Evolutionary conservation across 2,113 vertebrate genomes (phyloP).

Genomic region (Nyctereutes procyonoides): DNA sequence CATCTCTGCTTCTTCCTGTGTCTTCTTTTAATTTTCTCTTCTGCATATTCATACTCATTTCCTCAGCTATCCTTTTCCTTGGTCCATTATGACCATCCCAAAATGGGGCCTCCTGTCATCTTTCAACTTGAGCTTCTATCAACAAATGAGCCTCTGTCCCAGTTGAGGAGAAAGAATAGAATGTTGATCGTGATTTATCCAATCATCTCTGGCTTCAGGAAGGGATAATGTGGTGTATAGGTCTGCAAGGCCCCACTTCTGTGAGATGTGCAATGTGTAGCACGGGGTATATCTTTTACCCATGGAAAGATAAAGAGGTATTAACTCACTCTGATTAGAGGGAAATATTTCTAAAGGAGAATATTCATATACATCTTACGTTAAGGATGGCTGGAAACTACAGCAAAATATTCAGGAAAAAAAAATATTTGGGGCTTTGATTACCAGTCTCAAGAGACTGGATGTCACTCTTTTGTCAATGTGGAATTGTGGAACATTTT

Average conservation of each 20-base stretch:
- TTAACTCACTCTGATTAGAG: not conserved
- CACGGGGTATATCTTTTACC: not conserved
- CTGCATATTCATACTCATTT: not conserved
- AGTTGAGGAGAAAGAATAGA: not conserved
- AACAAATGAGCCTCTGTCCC: not conserved
- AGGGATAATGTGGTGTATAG: not conserved
- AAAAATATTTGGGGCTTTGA: not conserved
- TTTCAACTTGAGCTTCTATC: not conserved
- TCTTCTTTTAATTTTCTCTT: not conserved
- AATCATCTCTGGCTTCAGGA: not conserved
- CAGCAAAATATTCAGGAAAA: not conserved
- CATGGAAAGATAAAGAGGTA: not conserved
- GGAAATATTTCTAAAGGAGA: not conserved
- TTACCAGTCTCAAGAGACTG: not conserved
- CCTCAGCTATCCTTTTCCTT: not conserved
- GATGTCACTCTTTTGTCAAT: not conserved
- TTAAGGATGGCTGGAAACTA: not conserved
- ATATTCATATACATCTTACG: not conserved
- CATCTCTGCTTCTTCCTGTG: not conserved
- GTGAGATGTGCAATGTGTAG: fast-evolving
- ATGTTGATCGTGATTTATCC: not conserved
- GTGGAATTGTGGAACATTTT: not conserved
- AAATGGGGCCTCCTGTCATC: not conserved
- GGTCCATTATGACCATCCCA: not conserved
- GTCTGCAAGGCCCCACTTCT: not conserved